phyloP scores from a whole-genome alignment of 2,888 invertebrate species.

The Pheosia gnoma region DNA sequence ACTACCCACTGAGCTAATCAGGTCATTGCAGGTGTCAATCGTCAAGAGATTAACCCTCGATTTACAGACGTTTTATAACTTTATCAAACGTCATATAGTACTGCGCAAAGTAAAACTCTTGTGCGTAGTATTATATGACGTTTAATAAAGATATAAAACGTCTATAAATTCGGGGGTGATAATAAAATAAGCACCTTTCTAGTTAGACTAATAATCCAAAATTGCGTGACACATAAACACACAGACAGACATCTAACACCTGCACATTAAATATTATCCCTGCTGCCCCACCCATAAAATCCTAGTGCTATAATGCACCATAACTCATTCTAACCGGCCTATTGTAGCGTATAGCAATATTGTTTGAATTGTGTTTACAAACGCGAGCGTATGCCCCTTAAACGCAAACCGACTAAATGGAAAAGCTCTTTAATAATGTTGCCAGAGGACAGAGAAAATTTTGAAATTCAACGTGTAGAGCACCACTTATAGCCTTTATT shows the following conservation, averaged over 20 bases:
- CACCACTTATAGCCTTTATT: no score
- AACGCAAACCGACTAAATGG: slow-evolving; percentile 40
- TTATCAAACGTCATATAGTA: no score
- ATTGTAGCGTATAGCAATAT: slow-evolving; percentile 49
- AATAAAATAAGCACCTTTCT: no score
- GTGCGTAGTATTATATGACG: no score
- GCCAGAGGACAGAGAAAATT: background rate
- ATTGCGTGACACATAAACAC: background rate
- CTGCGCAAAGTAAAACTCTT: no score
- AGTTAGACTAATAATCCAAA: background rate
- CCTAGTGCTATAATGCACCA: slow-evolving; percentile 34
- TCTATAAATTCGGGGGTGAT: no score
- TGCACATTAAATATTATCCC: slow-evolving; percentile 8
- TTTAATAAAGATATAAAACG: no score
- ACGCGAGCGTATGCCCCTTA: slow-evolving; percentile 59
- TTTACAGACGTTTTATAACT: no score
- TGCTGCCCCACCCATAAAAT: slow-evolving; percentile 33
- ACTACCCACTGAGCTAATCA: no score
- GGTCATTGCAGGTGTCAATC: no score
- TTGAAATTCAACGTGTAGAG: background rate
- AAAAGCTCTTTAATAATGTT: slow-evolving; percentile 26
- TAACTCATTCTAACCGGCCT: slow-evolving; percentile 45
- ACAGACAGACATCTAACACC: background rate
- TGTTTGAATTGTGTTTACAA: slow-evolving; percentile 53
- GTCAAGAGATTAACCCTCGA: no score